These are phyloP conservation scores for Cynopterus sphinx DNA, from an alignment of 2,797 vertebrate genomes.

Conservation along the genomic window DNA sequence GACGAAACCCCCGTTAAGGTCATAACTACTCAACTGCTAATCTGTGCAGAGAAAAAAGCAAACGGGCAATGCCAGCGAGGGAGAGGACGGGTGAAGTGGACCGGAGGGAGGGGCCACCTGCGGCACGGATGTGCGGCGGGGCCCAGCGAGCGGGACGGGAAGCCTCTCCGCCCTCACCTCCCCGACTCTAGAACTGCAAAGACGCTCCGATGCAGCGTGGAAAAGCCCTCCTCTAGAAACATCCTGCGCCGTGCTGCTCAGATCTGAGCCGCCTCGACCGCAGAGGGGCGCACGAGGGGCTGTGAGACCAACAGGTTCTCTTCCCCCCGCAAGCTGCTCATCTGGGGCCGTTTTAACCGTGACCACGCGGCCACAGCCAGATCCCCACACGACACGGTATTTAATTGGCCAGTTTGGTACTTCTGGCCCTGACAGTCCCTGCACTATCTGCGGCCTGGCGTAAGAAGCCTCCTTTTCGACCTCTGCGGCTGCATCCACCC, in stretches of 20 bases:
- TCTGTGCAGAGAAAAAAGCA: too few relatives aligned
- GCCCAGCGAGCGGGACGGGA: fast-evolving
- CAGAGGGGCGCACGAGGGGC: fast-evolving
- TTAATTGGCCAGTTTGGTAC: not conserved
- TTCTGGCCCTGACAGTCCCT: not conserved
- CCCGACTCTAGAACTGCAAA: too few relatives aligned
- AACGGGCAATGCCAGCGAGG: not conserved
- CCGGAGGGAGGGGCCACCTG: not conserved
- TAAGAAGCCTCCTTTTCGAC: not conserved
- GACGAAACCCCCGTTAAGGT: not conserved
- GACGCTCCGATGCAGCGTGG: fast-evolving
- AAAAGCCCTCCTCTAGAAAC: not conserved
- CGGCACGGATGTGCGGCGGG: not conserved
- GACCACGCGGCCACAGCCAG: slow-evolving; percentile 36
- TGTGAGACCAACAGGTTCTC: fast-evolving
- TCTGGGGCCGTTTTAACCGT: slow-evolving; percentile 18
- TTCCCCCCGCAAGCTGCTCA: not conserved
- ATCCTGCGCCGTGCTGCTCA: not conserved
- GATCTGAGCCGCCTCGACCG: not conserved
- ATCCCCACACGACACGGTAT: not conserved
- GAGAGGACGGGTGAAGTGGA: not conserved
- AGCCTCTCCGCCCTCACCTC: not conserved
- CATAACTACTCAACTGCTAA: not conserved
- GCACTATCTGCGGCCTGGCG: not conserved
- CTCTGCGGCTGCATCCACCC: not conserved